phyloP scores from a whole-genome alignment of 64 coral and sea anemone genomes.

The Catalaphyllia jardinei region DNA sequence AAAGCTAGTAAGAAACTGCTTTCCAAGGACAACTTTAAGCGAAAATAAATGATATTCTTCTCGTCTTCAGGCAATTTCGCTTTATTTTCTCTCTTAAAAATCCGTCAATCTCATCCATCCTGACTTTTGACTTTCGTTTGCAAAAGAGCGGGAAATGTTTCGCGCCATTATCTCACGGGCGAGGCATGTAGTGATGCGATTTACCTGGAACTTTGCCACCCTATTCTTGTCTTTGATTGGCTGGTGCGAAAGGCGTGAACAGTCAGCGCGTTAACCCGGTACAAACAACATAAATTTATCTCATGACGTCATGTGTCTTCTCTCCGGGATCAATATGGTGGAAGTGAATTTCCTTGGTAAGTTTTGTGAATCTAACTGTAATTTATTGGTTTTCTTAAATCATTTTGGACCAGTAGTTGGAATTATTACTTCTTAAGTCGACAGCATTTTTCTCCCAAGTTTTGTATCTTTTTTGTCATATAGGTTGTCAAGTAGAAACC shows the following conservation, averaged over 20 bases:
- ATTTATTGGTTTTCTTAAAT: background rate
- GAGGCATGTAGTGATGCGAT: slow-evolving; percentile 34
- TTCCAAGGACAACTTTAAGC: no score
- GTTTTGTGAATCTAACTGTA: slow-evolving; percentile 22
- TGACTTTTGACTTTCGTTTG: background rate
- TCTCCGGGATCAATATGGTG: slow-evolving; percentile 36
- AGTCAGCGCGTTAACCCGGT: background rate
- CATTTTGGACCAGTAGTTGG: background rate
- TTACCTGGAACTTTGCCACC: slow-evolving; percentile 32
- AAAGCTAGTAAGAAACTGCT: no score
- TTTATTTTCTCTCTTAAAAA: background rate
- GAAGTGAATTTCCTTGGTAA: slow-evolving; percentile 45
- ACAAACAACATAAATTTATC: slow-evolving; percentile 40
- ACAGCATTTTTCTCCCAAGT: background rate
- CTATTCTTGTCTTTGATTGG: background rate
- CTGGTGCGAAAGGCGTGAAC: slow-evolving; percentile 15
- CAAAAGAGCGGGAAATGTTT: slow-evolving; percentile 37
- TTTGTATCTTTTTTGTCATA: background rate
- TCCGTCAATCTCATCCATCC: background rate
- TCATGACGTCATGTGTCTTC: slow-evolving; percentile 44
- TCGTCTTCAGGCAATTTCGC: background rate
- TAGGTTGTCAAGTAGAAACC: background rate
- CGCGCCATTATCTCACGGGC: slow-evolving; percentile 26
- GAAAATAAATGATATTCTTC: no score
- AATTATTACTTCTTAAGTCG: background rate